phyloP scores from a whole-genome alignment of 2,888 invertebrate genomes.

The Xestia sexstrigata region DNA sequence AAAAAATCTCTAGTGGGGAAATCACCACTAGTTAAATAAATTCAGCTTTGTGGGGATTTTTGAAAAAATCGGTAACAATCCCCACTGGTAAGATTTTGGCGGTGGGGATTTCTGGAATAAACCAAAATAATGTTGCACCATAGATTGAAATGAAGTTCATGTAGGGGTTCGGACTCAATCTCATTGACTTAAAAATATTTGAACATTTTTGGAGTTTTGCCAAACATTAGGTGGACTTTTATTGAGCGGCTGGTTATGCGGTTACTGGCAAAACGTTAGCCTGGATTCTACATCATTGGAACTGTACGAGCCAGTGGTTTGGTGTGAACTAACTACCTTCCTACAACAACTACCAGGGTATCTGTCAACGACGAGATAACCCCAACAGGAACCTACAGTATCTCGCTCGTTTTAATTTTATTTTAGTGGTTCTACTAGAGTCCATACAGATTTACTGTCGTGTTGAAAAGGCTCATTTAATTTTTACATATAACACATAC shows the following conservation, averaged over 20 bases:
- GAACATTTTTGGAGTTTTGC: slow-evolving; percentile 48
- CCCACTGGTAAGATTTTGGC: no score
- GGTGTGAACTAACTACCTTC: no score
- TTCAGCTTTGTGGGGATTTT: no score
- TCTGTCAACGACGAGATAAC: no score
- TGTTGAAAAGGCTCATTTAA: not conserved
- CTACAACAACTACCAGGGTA: no score
- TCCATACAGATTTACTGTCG: not conserved
- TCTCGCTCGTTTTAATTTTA: not conserved
- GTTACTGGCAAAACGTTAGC: slow-evolving; percentile 55
- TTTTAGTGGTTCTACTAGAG: not conserved
- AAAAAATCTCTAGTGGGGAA: no score
- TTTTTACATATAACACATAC: no score
- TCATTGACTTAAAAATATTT: slow-evolving; percentile 48
- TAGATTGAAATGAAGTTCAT: slow-evolving; percentile 27
- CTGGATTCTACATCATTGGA: slow-evolving; percentile 39
- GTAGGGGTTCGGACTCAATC: slow-evolving; percentile 22
- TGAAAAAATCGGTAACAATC: no score
- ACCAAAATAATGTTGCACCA: slow-evolving; percentile 6
- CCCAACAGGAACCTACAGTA: not conserved
- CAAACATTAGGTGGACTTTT: slow-evolving; percentile 47
- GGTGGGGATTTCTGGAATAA: no score
- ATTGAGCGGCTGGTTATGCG: slow-evolving; percentile 51
- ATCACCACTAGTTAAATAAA: no score
- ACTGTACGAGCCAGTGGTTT: no score